Base-by-base conservation (phyloP, 1,140 invertebrate genomes). In the Reticulitermes speratus region DNA sequence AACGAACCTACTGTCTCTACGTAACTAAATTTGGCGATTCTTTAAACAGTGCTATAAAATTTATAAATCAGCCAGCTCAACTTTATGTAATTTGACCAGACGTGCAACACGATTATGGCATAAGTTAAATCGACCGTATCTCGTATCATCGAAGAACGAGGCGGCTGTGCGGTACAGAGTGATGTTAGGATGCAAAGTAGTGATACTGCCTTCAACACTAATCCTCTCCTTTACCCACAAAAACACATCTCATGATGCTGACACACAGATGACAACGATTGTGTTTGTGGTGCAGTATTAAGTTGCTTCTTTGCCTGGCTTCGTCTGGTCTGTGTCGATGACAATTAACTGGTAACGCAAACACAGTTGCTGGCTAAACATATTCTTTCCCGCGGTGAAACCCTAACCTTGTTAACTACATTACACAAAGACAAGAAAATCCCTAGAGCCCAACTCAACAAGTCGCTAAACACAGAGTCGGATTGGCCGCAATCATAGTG, bases 261-360 rank as follows among this genome's bases (percentile, higher is more conserved):
- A 75, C 65, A n/a, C 65, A 30, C 11, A 75, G 65, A 75, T 30
- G 25, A 30, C 65, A 30, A 23, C 59, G 16, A 21, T 65, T 65
- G 59, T 65, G 59, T 65, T 19, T 65, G 65, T 75, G n/a, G 5
- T 5, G 14, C 25, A 7, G 65, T 30, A 75, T 75, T 75, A 30
- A 25, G 65, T 75, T 75, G n/a, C 65, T 75, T 75, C 65, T 75
- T 75, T 75, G 65, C n/a, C n/a, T 75, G n/a, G 25, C n/a, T 75
- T 75, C n/a, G 5, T 75, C 65, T 75, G 65, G n/a, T 75, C 65
- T 75, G 65, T 75, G 65, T 75, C 65, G 65, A 75, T 75, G n/a
- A n/a, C 25, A 75, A 75, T 75, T 75, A 30, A 75, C 25, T 30
- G 65, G 65, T 75, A 75, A 25, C 25, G 65, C 65, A 75, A 75